phyloP scores from a whole-genome alignment of 2,113 vertebrate genomes.

The Oryzias melastigma region DNA sequence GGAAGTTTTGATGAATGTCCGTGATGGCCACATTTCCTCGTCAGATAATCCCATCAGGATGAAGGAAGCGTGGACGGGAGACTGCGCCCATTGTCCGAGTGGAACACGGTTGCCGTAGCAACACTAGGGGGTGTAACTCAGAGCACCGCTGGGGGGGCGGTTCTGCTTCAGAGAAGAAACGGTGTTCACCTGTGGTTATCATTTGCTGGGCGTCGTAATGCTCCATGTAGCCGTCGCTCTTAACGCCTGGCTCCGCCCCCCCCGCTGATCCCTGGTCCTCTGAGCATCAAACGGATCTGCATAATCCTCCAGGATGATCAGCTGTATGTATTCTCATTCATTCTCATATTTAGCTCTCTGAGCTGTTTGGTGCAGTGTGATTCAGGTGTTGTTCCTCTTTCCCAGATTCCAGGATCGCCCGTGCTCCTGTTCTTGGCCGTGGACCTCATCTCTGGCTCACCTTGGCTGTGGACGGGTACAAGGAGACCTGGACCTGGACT shows the following conservation, averaged over 20 bases:
- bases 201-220: slow-evolving; percentile 91
- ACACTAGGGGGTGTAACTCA: slow-evolving; percentile 45
- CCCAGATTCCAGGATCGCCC: too few relatives aligned
- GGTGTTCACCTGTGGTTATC: slow-evolving; percentile 78
- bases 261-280: slow-evolving; percentile 83
- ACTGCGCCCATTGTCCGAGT: slow-evolving; percentile 74
- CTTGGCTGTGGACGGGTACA: too few relatives aligned
- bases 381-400: too few relatives aligned
- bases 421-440: too few relatives aligned
- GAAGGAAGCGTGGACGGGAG: slow-evolving; percentile 74
- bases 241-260: slow-evolving; percentile 80
- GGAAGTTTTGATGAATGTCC: slow-evolving; percentile 66
- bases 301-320: slow-evolving; percentile 89
- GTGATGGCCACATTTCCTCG: slow-evolving; percentile 61
- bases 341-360: too few relatives aligned
- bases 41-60: slow-evolving; percentile 70
- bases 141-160: slow-evolving; percentile 32
- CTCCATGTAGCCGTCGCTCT: slow-evolving; percentile 92
- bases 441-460: too few relatives aligned
- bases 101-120: slow-evolving; percentile 50
- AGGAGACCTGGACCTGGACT: too few relatives aligned
- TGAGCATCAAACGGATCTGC: slow-evolving; percentile 89
- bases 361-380: too few relatives aligned
- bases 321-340: too few relatives aligned
- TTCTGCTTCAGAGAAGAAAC: slow-evolving; percentile 39